phyloP scores from a whole-genome alignment of 2,797 vertebrate species.

The Menidia menidia region DNA sequence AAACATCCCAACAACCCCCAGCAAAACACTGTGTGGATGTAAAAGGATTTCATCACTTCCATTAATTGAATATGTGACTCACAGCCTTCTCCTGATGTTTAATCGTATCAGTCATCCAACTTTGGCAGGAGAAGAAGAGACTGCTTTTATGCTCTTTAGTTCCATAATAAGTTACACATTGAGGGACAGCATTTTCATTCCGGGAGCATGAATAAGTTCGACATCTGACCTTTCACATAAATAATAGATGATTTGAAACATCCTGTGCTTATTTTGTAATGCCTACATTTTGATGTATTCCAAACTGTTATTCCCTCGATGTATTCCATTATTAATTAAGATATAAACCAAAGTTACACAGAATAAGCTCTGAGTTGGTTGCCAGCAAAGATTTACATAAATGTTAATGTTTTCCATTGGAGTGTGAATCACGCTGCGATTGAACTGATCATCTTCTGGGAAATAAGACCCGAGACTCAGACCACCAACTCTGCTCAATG shows the following conservation, averaged over 20 bases:
- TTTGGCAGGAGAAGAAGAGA: slow-evolving; percentile 68
- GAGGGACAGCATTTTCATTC: slow-evolving; percentile 59
- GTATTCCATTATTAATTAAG: slow-evolving; percentile 1
- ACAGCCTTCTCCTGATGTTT: slow-evolving; percentile 69
- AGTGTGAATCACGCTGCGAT: slow-evolving; percentile 35
- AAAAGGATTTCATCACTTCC: slow-evolving; percentile 66
- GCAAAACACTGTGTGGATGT: slow-evolving; percentile 61
- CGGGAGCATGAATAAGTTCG: slow-evolving; percentile 52
- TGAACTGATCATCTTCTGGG: slow-evolving; percentile 33
- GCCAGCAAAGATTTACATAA: neutral
- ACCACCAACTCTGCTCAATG: slow-evolving; percentile 33
- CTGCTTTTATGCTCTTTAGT: slow-evolving; percentile 57
- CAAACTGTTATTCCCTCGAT: slow-evolving; percentile 7
- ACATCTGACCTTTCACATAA: slow-evolving; percentile 25
- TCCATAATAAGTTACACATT: slow-evolving; percentile 68
- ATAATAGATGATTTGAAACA: neutral
- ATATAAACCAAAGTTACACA: neutral
- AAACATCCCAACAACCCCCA: slow-evolving; percentile 63
- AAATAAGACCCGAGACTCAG: slow-evolving; percentile 33
- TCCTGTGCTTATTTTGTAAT: slow-evolving; percentile 7
- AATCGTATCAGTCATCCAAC: slow-evolving; percentile 66
- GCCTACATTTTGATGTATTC: slow-evolving; percentile 1
- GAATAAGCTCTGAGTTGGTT: neutral
- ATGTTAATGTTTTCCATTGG: slow-evolving; percentile 8
- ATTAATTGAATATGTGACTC: slow-evolving; percentile 73